phyloP scores from a whole-genome alignment of 2,888 invertebrate species.

The Marasmarcha lunaedactyla region DNA sequence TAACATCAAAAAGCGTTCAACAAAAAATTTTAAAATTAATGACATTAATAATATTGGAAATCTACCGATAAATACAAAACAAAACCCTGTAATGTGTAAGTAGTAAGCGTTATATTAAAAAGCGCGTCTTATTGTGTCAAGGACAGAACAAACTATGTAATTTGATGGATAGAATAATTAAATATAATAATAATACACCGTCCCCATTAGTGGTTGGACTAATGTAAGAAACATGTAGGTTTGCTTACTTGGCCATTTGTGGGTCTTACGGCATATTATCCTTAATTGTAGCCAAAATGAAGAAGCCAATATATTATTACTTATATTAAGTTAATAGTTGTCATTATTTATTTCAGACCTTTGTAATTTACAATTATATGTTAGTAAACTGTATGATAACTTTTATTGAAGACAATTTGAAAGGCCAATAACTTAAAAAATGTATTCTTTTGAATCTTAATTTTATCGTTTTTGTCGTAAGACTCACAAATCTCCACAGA shows the following conservation, averaged over 20 bases:
- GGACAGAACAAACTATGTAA: slow-evolving; percentile 22
- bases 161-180: slow-evolving; percentile 3
- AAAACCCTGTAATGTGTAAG: slow-evolving; percentile 31
- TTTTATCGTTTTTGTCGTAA: too few relatives aligned
- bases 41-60: slow-evolving; percentile 19
- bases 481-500: neutral
- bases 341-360: too few relatives aligned
- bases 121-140: slow-evolving; percentile 30
- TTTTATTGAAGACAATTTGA: too few relatives aligned
- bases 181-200: slow-evolving; percentile 11
- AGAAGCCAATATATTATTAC: too few relatives aligned
- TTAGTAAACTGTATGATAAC: too few relatives aligned
- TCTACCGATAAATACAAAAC: slow-evolving; percentile 18
- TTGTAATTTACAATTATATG: too few relatives aligned
- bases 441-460: too few relatives aligned
- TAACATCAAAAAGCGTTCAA: too few relatives aligned
- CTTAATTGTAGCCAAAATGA: too few relatives aligned
- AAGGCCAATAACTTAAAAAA: too few relatives aligned
- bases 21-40: too few relatives aligned
- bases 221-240: neutral
- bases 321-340: too few relatives aligned
- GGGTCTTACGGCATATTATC: neutral
- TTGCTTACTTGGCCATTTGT: neutral
- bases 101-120: slow-evolving; percentile 56
- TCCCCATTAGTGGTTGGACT: slow-evolving; percentile 11